Conservation (phyloP, 2,113 vertebrate species). For the Delphinapterus leucas region DNA sequence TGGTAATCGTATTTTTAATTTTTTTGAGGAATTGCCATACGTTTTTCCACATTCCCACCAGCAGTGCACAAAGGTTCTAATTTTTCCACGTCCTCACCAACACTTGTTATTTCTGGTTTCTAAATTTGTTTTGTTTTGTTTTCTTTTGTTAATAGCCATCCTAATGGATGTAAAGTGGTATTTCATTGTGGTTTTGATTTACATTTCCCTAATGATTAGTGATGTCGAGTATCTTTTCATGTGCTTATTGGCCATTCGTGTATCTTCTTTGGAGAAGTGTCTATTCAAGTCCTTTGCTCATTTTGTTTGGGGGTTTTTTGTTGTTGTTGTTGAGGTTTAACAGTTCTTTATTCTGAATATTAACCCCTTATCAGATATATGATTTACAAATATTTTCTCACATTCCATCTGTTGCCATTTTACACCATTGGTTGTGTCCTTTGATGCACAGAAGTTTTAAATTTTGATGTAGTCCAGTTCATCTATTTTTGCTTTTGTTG, state of each 20-base stretch:
- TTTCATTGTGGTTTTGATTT: neutral
- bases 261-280: neutral
- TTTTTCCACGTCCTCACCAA: neutral
- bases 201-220: neutral
- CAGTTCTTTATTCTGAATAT: neutral
- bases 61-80: neutral
- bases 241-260: neutral
- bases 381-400: neutral
- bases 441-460: neutral
- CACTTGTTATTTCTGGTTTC: neutral
- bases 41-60: neutral
- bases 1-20: neutral
- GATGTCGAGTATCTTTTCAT: neutral
- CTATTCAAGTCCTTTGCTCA: neutral
- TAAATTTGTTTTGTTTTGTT: neutral
- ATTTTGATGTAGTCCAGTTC: neutral
- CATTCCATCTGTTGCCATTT: neutral
- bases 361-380: neutral
- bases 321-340: neutral
- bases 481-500: neutral
- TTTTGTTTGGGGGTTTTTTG: neutral
- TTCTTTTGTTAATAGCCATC: neutral
- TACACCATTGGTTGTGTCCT: neutral
- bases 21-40: neutral
- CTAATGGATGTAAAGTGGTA: neutral